These are phyloP conservation scores for Notothenia rossii DNA, from an alignment of 2,113 vertebrate genomes.

Conservation along the genomic window DNA sequence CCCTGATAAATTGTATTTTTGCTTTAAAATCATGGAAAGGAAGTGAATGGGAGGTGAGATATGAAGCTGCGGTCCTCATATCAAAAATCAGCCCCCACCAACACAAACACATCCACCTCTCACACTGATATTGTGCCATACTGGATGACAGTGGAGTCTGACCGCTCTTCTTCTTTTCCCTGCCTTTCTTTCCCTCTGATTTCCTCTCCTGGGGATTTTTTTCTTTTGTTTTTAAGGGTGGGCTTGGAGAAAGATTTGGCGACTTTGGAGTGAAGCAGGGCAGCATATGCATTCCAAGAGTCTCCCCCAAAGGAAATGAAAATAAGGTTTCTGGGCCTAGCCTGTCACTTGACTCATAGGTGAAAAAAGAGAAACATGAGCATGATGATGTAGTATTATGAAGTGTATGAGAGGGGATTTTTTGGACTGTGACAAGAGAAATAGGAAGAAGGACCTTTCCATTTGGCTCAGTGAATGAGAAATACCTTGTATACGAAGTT, in stretches of 20 bases:
- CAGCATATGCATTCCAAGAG: constrained; percentile 61
- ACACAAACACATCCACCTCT: constrained; percentile 29
- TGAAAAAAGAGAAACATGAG: constrained; percentile 24
- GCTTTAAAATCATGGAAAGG: constrained; percentile 23
- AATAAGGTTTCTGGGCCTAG: constrained; percentile 57
- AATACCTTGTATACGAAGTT: background rate
- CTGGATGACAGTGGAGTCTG: background rate
- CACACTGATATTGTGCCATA: constrained; percentile 10
- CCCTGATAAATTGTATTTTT: constrained; percentile 32
- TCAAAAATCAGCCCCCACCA: constrained; percentile 25
- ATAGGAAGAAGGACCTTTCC: constrained; percentile 1
- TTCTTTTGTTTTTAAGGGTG: constrained; percentile 25
- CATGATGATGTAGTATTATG: constrained; percentile 11
- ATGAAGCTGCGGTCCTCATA: constrained; percentile 16
- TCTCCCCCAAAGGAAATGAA: constrained; percentile 53
- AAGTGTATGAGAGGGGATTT: background rate
- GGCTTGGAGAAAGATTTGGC: constrained; percentile 41
- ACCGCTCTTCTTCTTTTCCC: constrained; percentile 28
- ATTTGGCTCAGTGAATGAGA: background rate
- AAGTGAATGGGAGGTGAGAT: constrained; percentile 44
- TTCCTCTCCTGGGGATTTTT: constrained; percentile 41
- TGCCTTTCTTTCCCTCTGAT: constrained; percentile 26
- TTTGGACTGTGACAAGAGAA: constrained; percentile 1
- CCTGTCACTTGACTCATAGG: too few relatives aligned
- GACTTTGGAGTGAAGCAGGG: constrained; percentile 37